Conservation (phyloP, 2,888 invertebrate species). For the Drosophila subsilvestris region DNA sequence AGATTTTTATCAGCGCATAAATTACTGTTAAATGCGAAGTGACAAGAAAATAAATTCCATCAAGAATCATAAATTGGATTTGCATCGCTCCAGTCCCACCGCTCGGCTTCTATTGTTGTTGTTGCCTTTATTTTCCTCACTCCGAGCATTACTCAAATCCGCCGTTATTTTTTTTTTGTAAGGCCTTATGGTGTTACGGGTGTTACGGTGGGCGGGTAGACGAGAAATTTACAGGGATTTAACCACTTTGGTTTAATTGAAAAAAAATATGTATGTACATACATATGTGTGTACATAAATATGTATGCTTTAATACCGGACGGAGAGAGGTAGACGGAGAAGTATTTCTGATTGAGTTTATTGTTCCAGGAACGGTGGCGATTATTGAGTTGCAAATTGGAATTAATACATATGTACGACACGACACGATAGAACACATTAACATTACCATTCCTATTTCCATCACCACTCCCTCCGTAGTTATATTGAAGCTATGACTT, state of each 20-base stretch:
- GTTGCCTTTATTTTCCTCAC: not conserved
- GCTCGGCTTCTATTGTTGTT: not conserved
- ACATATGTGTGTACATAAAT: too few relatives aligned
- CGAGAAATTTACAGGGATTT: not conserved
- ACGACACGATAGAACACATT: not conserved
- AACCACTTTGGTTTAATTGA: not conserved
- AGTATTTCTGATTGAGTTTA: not conserved
- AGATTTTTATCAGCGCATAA: constrained; percentile 18
- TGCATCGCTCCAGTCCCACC: not conserved
- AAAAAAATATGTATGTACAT: not conserved
- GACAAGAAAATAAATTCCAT: constrained; percentile 24
- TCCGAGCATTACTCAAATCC: too few relatives aligned
- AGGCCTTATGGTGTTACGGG: not conserved
- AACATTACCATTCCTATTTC: not conserved
- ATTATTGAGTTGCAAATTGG: not conserved
- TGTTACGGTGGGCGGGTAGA: not conserved
- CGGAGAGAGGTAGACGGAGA: too few relatives aligned
- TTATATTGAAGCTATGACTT: constrained; percentile 12
- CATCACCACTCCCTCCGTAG: constrained; percentile 5
- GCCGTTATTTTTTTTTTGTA: not conserved
- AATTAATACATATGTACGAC: not conserved
- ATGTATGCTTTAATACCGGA: not conserved
- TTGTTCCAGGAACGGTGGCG: not conserved
- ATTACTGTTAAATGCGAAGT: constrained; percentile 35
- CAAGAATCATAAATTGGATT: constrained; percentile 35